Conservation (phyloP, 2,888 invertebrate species). For the Polietes domitor region DNA sequence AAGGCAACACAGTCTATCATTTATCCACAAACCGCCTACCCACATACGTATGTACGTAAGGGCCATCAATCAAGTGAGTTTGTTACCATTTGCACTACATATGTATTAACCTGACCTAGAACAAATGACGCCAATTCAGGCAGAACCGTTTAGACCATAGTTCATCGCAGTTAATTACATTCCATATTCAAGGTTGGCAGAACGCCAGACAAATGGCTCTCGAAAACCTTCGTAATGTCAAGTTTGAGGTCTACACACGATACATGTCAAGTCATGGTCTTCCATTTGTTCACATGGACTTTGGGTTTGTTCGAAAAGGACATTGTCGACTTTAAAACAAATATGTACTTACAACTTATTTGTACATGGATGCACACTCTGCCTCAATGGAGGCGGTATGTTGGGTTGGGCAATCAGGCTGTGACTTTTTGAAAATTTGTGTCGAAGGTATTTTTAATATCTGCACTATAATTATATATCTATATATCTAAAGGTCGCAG, state of each 20-base stretch:
- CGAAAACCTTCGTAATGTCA: neutral
- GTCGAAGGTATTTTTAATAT: too few relatives aligned
- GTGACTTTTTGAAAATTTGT: too few relatives aligned
- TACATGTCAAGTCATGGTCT: neutral
- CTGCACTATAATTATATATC: too few relatives aligned
- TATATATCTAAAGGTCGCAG: too few relatives aligned
- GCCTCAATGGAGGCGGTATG: too few relatives aligned
- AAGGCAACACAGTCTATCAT: too few relatives aligned
- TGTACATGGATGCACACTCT: too few relatives aligned
- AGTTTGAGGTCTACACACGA: neutral
- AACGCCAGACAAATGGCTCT: neutral
- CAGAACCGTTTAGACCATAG: neutral
- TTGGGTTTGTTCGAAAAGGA: neutral
- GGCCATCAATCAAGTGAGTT: constrained; percentile 11
- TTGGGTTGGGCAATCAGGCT: too few relatives aligned
- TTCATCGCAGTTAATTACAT: neutral
- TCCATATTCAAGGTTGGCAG: neutral
- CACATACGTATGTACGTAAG: neutral
- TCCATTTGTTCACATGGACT: neutral
- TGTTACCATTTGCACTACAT: neutral
- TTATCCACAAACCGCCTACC: too few relatives aligned
- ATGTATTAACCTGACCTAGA: neutral
- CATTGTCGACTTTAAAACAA: neutral
- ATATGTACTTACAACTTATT: too few relatives aligned
- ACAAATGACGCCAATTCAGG: neutral